Base-by-base conservation (phyloP, 2,113 vertebrate genomes). In the Cranoglanis bouderius region DNA sequence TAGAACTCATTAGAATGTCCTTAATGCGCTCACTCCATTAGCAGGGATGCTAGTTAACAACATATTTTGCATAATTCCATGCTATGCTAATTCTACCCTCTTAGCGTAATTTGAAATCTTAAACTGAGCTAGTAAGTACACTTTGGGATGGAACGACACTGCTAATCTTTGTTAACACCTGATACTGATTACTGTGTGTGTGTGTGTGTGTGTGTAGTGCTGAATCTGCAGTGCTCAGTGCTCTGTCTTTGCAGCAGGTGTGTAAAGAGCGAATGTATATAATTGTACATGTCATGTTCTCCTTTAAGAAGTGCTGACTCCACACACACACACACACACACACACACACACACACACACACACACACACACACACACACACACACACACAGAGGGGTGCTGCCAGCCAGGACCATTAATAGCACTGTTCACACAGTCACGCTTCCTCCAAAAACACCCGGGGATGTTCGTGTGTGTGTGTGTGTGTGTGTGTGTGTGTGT, bases 211-310 rank as follows among this genome's bases (percentile, higher is more conserved):
- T 57, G 32, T 80, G 94, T 46, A 9, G 93, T 55, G 70, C 59
- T 88, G 63, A 72, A 59, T 82, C 93, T 93, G 94, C 93, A 94
- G 94, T 93, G 92, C 91, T 93, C 93, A 94, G 94, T 93, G 92
- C 91, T 93, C 92, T 90, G 92, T 93, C 93, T 92, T 92, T 88
- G 49, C 53, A 93, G 92, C 94, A 93, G 94, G 92, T 91, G 91
- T 94, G 93, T 94, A 94, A 92, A 93, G 94, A 93, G 70, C 49
- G 53, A 82, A 95, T 94, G 93, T 93, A 89, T 93, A 94, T 89
- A 91, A 93, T 92, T 82, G 90, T 93, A 92, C 92, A 93, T 93
- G 92, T 92, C 90, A 85, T 81, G 92, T 91, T 88, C 61, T 88
- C 32, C 93, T 94, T 92, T 92, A 93, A 77, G 94, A 90, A 67